phyloP scores from a whole-genome alignment of 2,888 invertebrate genomes.

The Eustalomyia histrio region DNA sequence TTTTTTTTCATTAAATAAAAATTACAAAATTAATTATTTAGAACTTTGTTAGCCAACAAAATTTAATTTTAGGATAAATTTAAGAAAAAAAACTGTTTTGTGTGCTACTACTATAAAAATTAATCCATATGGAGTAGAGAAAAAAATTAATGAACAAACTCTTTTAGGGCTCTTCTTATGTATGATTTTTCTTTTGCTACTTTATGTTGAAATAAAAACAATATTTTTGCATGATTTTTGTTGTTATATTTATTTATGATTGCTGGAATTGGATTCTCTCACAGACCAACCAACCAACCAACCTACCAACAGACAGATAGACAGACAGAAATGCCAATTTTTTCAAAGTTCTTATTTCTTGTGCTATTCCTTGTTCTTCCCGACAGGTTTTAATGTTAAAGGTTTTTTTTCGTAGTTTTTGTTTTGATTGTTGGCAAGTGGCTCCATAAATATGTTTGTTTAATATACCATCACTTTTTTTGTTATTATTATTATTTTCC shows the following conservation, averaged over 20 bases:
- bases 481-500: constrained; percentile 16
- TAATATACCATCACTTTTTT: constrained; percentile 42
- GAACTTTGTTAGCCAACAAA: too few species aligned
- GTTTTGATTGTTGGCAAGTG: constrained; percentile 55
- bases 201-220: too few species aligned
- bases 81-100: too few species aligned
- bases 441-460: constrained; percentile 62
- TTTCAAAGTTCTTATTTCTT: background rate
- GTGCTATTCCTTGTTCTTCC: constrained; percentile 15
- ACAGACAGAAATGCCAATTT: constrained; percentile 12
- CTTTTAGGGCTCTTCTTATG: too few species aligned
- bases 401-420: constrained; percentile 25
- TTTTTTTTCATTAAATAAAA: too few species aligned
- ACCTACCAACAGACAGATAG: background rate
- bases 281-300: background rate
- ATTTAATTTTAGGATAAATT: too few species aligned
- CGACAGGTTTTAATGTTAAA: constrained; percentile 14
- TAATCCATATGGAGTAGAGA: too few species aligned
- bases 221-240: background rate
- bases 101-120: too few species aligned
- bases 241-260: background rate
- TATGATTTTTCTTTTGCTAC: too few species aligned
- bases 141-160: too few species aligned
- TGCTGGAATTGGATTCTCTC: background rate
- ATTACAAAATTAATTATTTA: too few species aligned